Conservation (phyloP, 1,140 invertebrate species). For the Musca vetustissima region DNA sequence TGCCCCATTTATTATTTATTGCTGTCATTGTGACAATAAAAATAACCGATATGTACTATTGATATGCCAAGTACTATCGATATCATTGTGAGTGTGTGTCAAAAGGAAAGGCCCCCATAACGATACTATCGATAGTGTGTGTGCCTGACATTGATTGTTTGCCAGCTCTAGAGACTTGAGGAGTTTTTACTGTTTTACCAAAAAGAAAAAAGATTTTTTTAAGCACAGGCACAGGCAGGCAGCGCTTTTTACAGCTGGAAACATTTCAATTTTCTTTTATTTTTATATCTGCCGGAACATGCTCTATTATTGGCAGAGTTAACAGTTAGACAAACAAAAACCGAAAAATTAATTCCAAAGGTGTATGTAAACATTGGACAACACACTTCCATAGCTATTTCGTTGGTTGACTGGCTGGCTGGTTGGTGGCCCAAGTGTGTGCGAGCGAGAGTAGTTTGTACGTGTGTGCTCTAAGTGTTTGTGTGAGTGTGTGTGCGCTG, state of each 20-base stretch:
- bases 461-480: not conserved
- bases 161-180: conserved; percentile 13
- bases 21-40: too few species aligned
- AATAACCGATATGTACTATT: too few species aligned
- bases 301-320: conserved; percentile 15
- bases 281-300: conserved; percentile 5
- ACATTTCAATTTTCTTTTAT: conserved; percentile 12
- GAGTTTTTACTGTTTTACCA: conserved; percentile 5
- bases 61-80: too few species aligned
- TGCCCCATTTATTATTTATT: too few species aligned
- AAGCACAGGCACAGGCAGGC: not conserved
- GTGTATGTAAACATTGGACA: conserved; percentile 21
- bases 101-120: too few species aligned
- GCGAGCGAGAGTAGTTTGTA: too few species aligned
- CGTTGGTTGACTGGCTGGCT: too few species aligned
- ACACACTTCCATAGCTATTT: conserved; percentile 6
- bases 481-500: conserved; percentile 8
- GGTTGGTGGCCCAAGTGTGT: not conserved
- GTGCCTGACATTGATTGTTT: too few species aligned
- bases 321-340: not conserved
- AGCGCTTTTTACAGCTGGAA: not conserved
- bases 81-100: too few species aligned
- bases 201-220: conserved; percentile 8
- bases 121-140: too few species aligned
- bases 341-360: not conserved